Evolutionary conservation across 2,888 invertebrate genomes (phyloP), one percentile per base, ranked within the genome.

Genomic region (Aquatica leii): DNA sequence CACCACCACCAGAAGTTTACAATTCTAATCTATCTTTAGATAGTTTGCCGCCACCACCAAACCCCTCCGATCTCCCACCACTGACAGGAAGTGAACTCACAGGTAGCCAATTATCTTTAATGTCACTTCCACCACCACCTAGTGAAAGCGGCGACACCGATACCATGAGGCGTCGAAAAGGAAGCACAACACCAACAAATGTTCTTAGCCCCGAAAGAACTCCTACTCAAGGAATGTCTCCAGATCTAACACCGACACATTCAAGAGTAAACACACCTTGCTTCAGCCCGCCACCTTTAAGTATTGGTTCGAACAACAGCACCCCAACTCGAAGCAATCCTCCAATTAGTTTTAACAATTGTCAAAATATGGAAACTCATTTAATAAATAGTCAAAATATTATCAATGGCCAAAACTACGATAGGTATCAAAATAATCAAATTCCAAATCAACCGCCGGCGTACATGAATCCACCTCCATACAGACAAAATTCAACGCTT

Each of bases 11-110:
- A 1, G 89, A 89, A 72, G 87, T 93, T 84, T 90, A 92, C 76
- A 87, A 90, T 55, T 92, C 92, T 0, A 92, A 90, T 11, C 82
- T 92, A 9, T 93, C 93, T 18, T 80, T 93, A 40, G 93, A 93
- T 72, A 92, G 92, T n/a, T 80, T 93, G 62, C 92, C 92, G 0
- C 93, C 92, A 12, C 93, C 93, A 0, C 91, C 86, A 49, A 89
- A 90, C 40, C 89, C 89, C 3, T 82, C 81, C 55, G 86, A 86
- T 65, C 73, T 86, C 17, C 84, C 85, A 3, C 79, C 83, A 9
- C 82, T 85, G 73, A 80, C 83, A 41, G 82, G 82, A 1, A 83
- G 83, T 50, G 88, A 90, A 63, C 80, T 90, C 6, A 86, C 87
- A 9, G 92, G 91, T 2, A 92, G 92, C 4, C 90, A 90, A 74